These are phyloP conservation scores for Aleiodes leptofemur DNA, from an alignment of 2,888 invertebrate species.

Conservation along the genomic window DNA sequence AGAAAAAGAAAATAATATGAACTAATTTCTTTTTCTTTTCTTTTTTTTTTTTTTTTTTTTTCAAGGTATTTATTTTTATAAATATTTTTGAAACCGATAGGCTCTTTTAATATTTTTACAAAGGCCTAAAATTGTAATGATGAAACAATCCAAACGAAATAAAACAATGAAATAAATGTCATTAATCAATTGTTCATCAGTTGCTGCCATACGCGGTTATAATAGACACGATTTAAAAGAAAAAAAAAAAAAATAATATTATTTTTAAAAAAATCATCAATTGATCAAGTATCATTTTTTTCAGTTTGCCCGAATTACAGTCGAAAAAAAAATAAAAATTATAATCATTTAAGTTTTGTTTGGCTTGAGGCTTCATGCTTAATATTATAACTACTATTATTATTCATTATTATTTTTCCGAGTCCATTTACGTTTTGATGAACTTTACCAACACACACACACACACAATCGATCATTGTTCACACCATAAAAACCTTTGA, in stretches of 20 bases:
- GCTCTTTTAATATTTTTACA: slow-evolving; percentile 41
- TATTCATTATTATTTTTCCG: slow-evolving; percentile 6
- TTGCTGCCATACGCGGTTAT: slow-evolving; percentile 31
- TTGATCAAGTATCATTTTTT: slow-evolving; percentile 62
- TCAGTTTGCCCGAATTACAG: slow-evolving; percentile 52
- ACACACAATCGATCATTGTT: slow-evolving; percentile 30
- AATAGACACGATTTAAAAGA: neutral
- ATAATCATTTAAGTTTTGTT: slow-evolving; percentile 64
- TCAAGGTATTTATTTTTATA: slow-evolving; percentile 75
- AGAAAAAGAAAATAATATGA: slow-evolving; percentile 3
- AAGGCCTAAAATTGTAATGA: slow-evolving; percentile 22
- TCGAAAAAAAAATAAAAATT: slow-evolving; percentile 41
- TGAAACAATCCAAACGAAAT: slow-evolving; percentile 8
- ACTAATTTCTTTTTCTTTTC: slow-evolving; percentile 40
- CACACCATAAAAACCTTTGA: slow-evolving; percentile 29
- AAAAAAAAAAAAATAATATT: slow-evolving; percentile 47
- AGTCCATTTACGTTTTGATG: slow-evolving; percentile 8
- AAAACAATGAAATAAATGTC: slow-evolving; percentile 19
- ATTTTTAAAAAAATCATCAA: slow-evolving; percentile 54
- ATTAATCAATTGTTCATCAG: slow-evolving; percentile 18
- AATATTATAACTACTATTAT: slow-evolving; percentile 59
- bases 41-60: slow-evolving; percentile 49
- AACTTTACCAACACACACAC: neutral
- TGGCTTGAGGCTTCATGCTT: slow-evolving; percentile 71
- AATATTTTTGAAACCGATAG: slow-evolving; percentile 68